Base-by-base conservation (phyloP, 2,113 vertebrate species). In the Phaethornis superciliosus region DNA sequence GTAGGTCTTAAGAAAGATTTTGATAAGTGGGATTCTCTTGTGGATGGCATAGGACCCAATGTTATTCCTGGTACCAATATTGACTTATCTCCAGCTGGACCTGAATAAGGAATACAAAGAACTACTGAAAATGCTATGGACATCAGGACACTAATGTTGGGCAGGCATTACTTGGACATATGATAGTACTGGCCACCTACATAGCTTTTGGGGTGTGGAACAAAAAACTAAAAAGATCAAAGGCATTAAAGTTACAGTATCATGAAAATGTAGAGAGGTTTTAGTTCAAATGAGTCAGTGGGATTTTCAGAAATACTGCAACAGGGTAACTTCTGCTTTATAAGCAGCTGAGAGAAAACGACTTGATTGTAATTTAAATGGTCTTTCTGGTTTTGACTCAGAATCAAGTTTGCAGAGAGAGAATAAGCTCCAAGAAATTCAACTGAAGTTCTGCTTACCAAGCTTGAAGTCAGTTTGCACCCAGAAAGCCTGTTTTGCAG, bases 1-100 rank as follows among this genome's bases (percentile, higher is more conserved):
- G 12, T 46, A 99, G 99, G 96, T 96, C 97, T 99, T 76, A 89
- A 98, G 68, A 98, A 98, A 91, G 96, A 98, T 95, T 99, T 99
- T 13, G 97, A 99, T 91, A 98, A 97, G 80, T 99, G 99, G 99
- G 98, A 99, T 86, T 74, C 83, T 81, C 97, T 99, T 58, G 98
- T 99, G 72, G 98, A 99, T 49, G 99, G 99, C 10, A 40, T 98
- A 90, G 98, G 99, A 76, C 92, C 97, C 18, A 97, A 99, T 95
- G 98, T 99, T 77, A 99, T 99, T 90, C 97, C 97, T 90, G 99
- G 98, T 71, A 99, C 98, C 44, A 98, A 98, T 15, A 67, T 99
- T 65, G 91, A 95, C 13, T 32, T 97, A 80, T 93, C 97, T 82
- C 95, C 95, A 88, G 86, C 95, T 35, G 63, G 69, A 47, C 49